Percentiles rank a stretch among this genome's conserved stretches.
These are phyloP conservation scores for Cyclophora albipunctata DNA, from an alignment of 2,888 invertebrate genomes.

Conservation along the genomic window DNA sequence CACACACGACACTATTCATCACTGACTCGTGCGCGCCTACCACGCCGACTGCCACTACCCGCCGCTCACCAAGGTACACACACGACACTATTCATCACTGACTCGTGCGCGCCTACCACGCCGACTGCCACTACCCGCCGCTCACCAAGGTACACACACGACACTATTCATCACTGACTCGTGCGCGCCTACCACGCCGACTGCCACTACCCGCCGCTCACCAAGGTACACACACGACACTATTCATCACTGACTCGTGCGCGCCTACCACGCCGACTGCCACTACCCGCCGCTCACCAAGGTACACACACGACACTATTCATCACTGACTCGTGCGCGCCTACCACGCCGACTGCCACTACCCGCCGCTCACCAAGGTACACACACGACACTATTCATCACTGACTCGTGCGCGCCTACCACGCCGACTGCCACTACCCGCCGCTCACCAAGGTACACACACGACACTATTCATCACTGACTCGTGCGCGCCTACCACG, in stretches of 20 bases:
- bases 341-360: slow-evolving; percentile 94
- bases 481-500: slow-evolving; percentile 93
- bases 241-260: no score
- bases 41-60: slow-evolving; percentile 96
- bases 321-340: no score
- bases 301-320: slow-evolving; percentile 26
- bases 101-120: slow-evolving; percentile 93
- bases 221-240: slow-evolving; percentile 30
- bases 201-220: slow-evolving; percentile 88
- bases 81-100: no score
- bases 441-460: slow-evolving; percentile 57
- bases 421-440: slow-evolving; percentile 96
- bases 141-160: slow-evolving; percentile 30
- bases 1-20: no score
- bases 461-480: no score
- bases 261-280: slow-evolving; percentile 95
- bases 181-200: slow-evolving; percentile 94
- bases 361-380: slow-evolving; percentile 78
- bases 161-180: no score
- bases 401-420: slow-evolving; percentile 90
- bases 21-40: slow-evolving; percentile 90
- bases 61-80: slow-evolving; percentile 57
- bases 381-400: no score
- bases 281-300: slow-evolving; percentile 83
- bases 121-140: slow-evolving; percentile 93